Evolutionary conservation across 2,113 vertebrate genomes (phyloP).

Genomic region (Nibea coibor): DNA sequence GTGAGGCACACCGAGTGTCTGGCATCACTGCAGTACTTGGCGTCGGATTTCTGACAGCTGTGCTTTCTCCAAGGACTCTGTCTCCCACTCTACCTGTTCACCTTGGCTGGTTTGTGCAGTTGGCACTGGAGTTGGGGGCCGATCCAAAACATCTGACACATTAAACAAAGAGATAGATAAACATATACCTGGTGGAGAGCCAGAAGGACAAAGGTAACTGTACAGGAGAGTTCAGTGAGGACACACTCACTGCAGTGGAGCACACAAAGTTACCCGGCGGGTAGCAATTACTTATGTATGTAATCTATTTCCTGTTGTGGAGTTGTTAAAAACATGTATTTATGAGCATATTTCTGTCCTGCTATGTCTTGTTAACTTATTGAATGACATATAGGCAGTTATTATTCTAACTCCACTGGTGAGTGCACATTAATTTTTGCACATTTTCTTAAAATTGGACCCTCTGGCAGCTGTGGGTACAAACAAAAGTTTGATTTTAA

Average conservation of each 20-base stretch:
- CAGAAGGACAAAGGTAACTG: conserved; percentile 71
- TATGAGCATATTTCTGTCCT: neutral
- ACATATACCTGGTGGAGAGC: conserved; percentile 61
- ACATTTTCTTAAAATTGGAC: neutral
- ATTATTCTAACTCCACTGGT: neutral
- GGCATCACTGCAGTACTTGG: conserved; percentile 67
- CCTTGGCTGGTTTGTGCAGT: conserved; percentile 53
- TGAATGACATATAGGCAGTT: neutral
- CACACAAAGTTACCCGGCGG: neutral
- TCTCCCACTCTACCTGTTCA: conserved; percentile 67
- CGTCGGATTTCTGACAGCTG: conserved; percentile 74
- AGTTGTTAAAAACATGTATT: neutral
- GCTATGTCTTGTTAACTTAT: neutral
- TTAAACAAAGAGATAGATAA: conserved; percentile 70
- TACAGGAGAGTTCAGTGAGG: conserved; percentile 43
- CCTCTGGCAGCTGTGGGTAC: neutral
- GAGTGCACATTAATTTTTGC: neutral
- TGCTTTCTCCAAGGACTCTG: conserved; percentile 72
- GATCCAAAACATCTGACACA: conserved; percentile 64
- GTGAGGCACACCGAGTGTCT: conserved; percentile 65
- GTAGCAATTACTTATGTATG: neutral
- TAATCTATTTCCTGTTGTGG: neutral
- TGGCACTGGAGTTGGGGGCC: conserved; percentile 22
- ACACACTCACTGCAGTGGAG: conserved; percentile 40
- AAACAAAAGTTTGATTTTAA: neutral